phyloP scores from a whole-genome alignment of 2,113 vertebrate genomes.

The Progne subis region DNA sequence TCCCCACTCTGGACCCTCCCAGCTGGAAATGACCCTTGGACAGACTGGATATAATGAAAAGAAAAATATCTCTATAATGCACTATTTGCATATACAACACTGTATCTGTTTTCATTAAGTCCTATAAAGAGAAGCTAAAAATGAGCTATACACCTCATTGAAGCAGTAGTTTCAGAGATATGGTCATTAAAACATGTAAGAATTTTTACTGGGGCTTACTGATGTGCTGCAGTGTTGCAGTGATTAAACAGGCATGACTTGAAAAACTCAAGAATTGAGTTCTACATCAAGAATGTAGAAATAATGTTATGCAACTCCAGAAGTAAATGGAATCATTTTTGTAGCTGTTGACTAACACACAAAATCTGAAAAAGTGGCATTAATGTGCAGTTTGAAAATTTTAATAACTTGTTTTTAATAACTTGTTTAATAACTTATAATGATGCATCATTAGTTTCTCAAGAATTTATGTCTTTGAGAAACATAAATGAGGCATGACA shows the following conservation, averaged over 20 bases:
- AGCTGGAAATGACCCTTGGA: not conserved
- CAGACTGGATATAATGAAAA: not conserved
- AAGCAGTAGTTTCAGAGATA: slow-evolving; percentile 12
- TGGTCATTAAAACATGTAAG: not conserved
- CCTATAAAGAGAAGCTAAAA: not conserved
- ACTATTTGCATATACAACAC: not conserved
- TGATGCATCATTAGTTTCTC: not conserved
- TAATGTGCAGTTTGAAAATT: not conserved
- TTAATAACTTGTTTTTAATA: not conserved
- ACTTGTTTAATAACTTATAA: not conserved
- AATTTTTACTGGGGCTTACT: not conserved
- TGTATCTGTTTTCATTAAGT: not conserved
- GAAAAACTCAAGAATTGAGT: not conserved
- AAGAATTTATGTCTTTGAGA: not conserved
- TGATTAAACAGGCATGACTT: not conserved
- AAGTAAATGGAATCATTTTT: not conserved
- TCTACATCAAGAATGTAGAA: not conserved
- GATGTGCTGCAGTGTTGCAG: not conserved
- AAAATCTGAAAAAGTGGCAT: not conserved
- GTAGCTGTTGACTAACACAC: not conserved
- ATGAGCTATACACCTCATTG: not conserved
- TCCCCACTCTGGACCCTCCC: rapidly evolving
- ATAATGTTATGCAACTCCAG: not conserved
- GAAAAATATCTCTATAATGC: not conserved
- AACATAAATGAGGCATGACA: not conserved